Base-by-base conservation (phyloP, 1,140 invertebrate species). In the Sarcophaga peregrina region DNA sequence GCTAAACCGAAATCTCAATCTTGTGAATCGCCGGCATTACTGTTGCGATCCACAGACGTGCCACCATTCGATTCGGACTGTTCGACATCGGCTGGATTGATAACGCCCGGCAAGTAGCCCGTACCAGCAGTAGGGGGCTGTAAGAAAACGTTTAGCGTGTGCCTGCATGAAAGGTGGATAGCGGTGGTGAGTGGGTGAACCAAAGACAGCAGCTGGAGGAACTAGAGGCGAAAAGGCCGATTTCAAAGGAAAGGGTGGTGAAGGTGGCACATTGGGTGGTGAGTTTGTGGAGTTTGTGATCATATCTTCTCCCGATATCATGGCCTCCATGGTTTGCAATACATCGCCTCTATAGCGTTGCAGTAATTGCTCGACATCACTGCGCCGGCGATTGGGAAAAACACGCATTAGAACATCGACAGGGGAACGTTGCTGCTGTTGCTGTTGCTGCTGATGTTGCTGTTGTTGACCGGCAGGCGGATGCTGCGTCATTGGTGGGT, bases 261-360 rank as follows among this genome's bases (percentile, higher is more conserved):
- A 90, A 0, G 91, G 88, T 11, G 90, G 87, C 37, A 89, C 89
- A 78, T 86, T 87, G 6, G 85, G 81, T 48, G 86, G 83, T 5
- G 85, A 73, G 54, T 84, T 75, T 86, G 86, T 25, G 7, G 86
- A 81, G 84, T 85, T 75, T 15, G 58, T 78, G 1, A 83, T 37
- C 17, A 78, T 88, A 80, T 92, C 92, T 62, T 93, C 92, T 62
- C 94, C 94, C 85, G 94, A 94, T 15, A 96, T 92, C 92, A 97
- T 93, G 75, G 96, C 93, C 88, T 98, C 97, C 93, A 98, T 98
- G 1, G 97, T 96, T 85, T 96, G 95, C 0, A 98, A 93, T 0
- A 97, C 95, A 87, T 98, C 96, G 0, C 97, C 96, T 91, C 94
- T 94, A 87, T 93, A 95, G 88, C 94, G 92, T 91, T 94, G 91